Evolutionary conservation across 2,113 vertebrate species (phyloP), one percentile per base, ranked within the genome.

Genomic region (Grammomys dolichurus): DNA sequence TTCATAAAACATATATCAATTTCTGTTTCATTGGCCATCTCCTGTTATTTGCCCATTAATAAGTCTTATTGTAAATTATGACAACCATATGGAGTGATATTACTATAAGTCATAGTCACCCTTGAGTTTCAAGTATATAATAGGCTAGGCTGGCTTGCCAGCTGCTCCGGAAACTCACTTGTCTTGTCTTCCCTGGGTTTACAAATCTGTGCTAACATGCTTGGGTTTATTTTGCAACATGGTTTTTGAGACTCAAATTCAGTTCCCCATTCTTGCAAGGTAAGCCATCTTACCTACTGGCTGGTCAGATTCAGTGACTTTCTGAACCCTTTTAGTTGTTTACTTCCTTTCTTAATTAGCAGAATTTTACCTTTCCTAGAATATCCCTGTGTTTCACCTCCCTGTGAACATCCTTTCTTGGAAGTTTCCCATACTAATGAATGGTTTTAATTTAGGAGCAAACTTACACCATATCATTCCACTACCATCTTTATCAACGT

Each of bases 11-110:
- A 70, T 48, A 77, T 85, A 56, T 81, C 17, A 82, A 36, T 89
- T 89, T 92, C 17, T 80, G 0, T 94, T 40, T 78, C 22, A 56
- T 94, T 72, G 73, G 22, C 33, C 3, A 8, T 90, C 56, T 67
- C 48, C 33, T 80, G 87, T 75, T 95, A 33, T 88, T 86, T 94
- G 28, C 95, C 31, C 20, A 51, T 81, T 54, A 81, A 16, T 75
- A 13, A 3, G 58, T 90, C 85, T 88, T 73, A 31, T 51, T 81
- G n/a, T 63, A 7, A 89, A 26, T 91, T 36, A 54, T 56, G 48
- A 73, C 8, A 94, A 22, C n/a, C 65, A 0, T 76, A n/a, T 48
- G 19, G 72, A 9, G 0, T n/a, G 11, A n/a, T 72, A 63, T 65
- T 65, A 78, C 7, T 65, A 40, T 87, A 56, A 65, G 22, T 82